A percentile compares a stretch with the other conserved stretches of the same genome.
phyloP scores from a whole-genome alignment of 92 coral and sea anemone genomes.

The Parazoanthus atlanticus region DNA sequence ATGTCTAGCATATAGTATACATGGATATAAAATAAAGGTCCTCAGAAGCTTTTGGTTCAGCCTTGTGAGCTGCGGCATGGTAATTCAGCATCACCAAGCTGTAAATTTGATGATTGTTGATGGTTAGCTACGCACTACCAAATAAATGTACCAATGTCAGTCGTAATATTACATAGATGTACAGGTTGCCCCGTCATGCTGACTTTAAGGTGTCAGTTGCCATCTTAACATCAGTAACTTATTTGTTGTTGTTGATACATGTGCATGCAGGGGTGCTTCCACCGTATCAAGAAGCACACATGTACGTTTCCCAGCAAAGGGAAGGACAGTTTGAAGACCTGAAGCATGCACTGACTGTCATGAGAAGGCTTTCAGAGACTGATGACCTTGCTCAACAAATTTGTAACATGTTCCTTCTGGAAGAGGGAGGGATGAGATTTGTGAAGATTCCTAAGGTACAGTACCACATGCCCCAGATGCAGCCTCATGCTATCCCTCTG shows the following conservation, averaged over 20 bases:
- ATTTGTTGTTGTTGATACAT: not conserved
- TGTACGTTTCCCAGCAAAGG: slow-evolving; percentile 73
- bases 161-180: too few species aligned
- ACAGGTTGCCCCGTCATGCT: too few species aligned
- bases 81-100: too few species aligned
- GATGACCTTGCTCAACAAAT: slow-evolving; percentile 64
- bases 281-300: slow-evolving; percentile 81
- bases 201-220: too few species aligned
- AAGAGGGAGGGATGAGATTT: slow-evolving; percentile 86
- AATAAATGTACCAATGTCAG: too few species aligned
- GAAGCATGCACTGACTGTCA: slow-evolving; percentile 68
- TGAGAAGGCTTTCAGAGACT: slow-evolving; percentile 53
- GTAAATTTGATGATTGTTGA: too few species aligned
- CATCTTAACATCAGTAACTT: not conserved
- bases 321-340: slow-evolving; percentile 81
- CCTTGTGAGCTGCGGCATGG: too few species aligned
- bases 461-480: too few species aligned
- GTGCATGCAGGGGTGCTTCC: slow-evolving; percentile 76
- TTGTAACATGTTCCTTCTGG: slow-evolving; percentile 77
- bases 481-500: not conserved
- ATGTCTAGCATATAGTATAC: too few species aligned
- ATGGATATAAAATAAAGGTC: too few species aligned
- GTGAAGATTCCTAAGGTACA: slow-evolving; percentile 79
- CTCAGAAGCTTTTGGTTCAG: too few species aligned
- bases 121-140: too few species aligned